Percentiles rank a stretch among this genome's conserved stretches.
Conservation (phyloP, 2,797 vertebrate genomes). For the Sebastolobus altivelis region DNA sequence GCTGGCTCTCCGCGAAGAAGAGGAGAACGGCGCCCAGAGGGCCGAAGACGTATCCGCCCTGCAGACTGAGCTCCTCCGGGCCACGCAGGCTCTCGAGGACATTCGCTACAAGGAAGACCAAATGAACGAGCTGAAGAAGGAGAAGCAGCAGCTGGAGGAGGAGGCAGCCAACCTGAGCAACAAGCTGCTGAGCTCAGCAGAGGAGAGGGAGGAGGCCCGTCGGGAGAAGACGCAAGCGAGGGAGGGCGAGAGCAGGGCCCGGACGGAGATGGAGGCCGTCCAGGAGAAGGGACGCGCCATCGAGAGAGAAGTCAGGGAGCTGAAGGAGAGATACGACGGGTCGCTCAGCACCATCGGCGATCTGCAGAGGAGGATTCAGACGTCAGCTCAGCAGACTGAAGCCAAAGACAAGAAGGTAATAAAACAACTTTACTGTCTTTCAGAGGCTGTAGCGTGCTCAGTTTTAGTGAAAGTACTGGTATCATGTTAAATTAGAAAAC, state of each 20-base stretch:
- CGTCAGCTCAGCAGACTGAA: conserved; percentile 92
- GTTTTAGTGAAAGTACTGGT: no score
- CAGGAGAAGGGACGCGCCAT: conserved; percentile 87
- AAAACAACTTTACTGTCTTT: not conserved
- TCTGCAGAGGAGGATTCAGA: conserved; percentile 93
- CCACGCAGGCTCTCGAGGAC: conserved; percentile 85
- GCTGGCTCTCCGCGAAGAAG: conserved; percentile 84
- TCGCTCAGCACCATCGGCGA: conserved; percentile 90
- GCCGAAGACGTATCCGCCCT: conserved; percentile 84
- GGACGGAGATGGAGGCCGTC: conserved; percentile 84
- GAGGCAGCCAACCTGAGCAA: conserved; percentile 81
- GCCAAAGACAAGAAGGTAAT: conserved; percentile 96
- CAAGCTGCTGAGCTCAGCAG: conserved; percentile 79
- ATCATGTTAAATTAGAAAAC: no score
- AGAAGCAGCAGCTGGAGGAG: conserved; percentile 87
- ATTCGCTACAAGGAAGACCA: conserved; percentile 85
- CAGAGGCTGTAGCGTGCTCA: no score
- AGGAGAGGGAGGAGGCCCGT: conserved; percentile 84
- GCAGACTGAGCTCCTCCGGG: conserved; percentile 86
- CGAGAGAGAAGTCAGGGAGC: conserved; percentile 92
- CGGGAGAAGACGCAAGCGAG: conserved; percentile 81
- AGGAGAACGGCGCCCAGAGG: conserved; percentile 83
- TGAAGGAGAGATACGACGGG: conserved; percentile 92
- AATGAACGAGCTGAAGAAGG: conserved; percentile 81
- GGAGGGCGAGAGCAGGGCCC: conserved; percentile 83